Conservation (phyloP, 2,888 invertebrate genomes). For the Drosophila setosimentum region DNA sequence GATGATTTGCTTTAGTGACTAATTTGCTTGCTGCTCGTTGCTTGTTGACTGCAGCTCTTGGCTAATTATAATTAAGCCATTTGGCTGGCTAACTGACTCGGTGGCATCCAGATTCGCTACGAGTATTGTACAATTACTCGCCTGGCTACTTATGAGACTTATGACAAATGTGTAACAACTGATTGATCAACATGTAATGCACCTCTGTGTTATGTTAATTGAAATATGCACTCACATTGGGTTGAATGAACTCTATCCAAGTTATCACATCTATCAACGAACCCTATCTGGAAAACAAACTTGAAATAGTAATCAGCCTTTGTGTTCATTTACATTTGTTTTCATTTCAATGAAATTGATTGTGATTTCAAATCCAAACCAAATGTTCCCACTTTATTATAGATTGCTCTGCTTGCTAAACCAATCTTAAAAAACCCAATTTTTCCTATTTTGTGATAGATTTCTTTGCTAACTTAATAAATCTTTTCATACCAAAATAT, state of each 20-base stretch:
- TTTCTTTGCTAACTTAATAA: no score
- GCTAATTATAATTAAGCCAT: conserved; percentile 69
- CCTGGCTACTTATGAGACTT: conserved; percentile 35
- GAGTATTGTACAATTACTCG: conserved; percentile 55
- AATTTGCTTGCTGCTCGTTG: conserved; percentile 36
- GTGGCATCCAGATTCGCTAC: conserved; percentile 38
- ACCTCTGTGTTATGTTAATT: conserved; percentile 44
- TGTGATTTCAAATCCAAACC: neutral
- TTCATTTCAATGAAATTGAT: neutral
- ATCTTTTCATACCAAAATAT: no score
- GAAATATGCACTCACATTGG: conserved; percentile 9
- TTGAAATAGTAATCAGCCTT: neutral
- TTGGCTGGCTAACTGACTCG: conserved; percentile 39
- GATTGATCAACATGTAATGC: conserved; percentile 42
- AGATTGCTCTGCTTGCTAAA: neutral
- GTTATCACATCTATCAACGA: conserved; percentile 6
- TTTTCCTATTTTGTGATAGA: no score
- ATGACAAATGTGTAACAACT: conserved; percentile 65
- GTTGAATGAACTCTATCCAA: conserved; percentile 55
- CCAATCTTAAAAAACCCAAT: neutral
- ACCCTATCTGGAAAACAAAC: neutral
- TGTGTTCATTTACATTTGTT: neutral
- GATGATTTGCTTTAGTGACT: conserved; percentile 36
- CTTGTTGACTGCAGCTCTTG: conserved; percentile 24
- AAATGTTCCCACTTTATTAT: neutral